phyloP scores from a whole-genome alignment of 2,113 vertebrate genomes.

The Anolis sagrei region DNA sequence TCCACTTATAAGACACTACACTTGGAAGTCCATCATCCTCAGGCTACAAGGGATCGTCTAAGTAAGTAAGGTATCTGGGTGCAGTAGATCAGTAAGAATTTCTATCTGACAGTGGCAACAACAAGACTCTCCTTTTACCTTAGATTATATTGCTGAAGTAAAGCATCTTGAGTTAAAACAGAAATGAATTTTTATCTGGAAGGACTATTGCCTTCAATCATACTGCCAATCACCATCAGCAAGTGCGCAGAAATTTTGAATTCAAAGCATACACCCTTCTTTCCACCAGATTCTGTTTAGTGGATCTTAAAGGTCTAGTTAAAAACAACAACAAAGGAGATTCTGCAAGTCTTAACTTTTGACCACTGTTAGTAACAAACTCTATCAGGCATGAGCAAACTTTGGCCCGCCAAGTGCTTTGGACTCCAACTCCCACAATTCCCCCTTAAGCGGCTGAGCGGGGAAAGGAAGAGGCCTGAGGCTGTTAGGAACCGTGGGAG shows the following conservation, averaged over 20 bases:
- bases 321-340: background rate
- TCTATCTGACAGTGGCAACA: background rate
- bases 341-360: background rate
- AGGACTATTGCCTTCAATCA: background rate
- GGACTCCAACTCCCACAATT: no score
- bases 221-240: background rate
- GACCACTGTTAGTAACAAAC: background rate
- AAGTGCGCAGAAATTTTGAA: background rate
- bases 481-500: no score
- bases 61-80: no score
- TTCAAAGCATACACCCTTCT: background rate
- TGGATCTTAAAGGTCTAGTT: background rate
- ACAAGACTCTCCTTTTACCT: no score
- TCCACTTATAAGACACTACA: background rate
- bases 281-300: background rate
- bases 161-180: background rate
- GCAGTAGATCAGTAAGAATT: background rate
- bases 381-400: no score
- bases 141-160: background rate
- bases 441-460: no score
- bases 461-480: no score
- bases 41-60: no score
- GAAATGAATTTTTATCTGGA: background rate
- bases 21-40: no score
- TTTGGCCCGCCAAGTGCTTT: no score